Percentiles rank a stretch among this genome's conserved stretches.
phyloP scores from a whole-genome alignment of 2,113 vertebrate species.

The Paracanthobrama guichenoti region DNA sequence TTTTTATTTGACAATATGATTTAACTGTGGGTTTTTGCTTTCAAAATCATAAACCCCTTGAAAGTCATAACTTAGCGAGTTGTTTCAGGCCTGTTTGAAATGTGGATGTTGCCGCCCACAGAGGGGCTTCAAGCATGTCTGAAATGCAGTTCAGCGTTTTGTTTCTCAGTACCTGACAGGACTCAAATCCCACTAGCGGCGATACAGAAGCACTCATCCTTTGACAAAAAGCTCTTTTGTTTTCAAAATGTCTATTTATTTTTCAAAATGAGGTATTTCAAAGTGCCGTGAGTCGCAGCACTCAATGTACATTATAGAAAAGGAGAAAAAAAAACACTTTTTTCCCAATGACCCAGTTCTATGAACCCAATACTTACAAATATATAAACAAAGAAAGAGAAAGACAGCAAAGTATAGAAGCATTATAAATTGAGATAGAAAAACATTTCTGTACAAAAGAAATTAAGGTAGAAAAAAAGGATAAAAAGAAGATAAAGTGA shows the following conservation, averaged over 20 bases:
- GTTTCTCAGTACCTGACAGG: conserved; percentile 31
- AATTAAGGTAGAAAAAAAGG: conserved; percentile 64
- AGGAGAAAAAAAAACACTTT: conserved; percentile 84
- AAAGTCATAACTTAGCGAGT: not conserved
- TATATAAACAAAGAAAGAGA: conserved; percentile 88
- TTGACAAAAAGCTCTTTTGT: conserved; percentile 38
- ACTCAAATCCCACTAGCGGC: not conserved
- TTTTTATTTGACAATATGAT: conserved; percentile 11
- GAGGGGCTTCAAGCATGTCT: conserved; percentile 18
- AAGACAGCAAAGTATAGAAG: conserved; percentile 71
- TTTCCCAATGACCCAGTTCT: conserved; percentile 96
- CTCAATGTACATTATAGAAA: conserved; percentile 89
- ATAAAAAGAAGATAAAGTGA: conserved; percentile 98
- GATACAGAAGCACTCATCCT: conserved; percentile 41
- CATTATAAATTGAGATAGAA: conserved; percentile 94
- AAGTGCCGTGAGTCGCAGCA: conserved; percentile 99
- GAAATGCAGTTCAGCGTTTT: conserved; percentile 9
- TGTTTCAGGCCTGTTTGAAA: conserved; percentile 10
- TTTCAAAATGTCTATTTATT: conserved; percentile 93
- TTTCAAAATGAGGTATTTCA: conserved; percentile 99
- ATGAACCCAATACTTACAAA: conserved; percentile 98
- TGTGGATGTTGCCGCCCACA: not conserved
- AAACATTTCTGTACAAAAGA: conserved; percentile 98
- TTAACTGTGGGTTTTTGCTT: not conserved
- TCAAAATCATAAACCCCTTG: conserved; percentile 23